These are phyloP conservation scores for Macrotrachela quadricornifera DNA, from an alignment of 1,140 invertebrate species.

Conservation along the genomic window DNA sequence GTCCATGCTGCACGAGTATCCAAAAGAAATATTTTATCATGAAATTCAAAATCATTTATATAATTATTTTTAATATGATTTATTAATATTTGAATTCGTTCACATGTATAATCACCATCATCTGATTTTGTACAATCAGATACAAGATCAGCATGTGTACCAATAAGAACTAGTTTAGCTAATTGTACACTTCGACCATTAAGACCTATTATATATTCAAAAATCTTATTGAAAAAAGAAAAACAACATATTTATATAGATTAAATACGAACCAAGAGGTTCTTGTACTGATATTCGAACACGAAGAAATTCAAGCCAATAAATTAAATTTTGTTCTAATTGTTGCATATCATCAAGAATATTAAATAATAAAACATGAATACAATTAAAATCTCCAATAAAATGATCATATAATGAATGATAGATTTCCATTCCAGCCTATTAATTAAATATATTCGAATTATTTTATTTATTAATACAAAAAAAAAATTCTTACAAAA, in stretches of 20 bases:
- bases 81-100: slow-evolving; percentile 37
- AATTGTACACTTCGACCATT: slow-evolving; percentile 35
- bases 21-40: slow-evolving; percentile 36
- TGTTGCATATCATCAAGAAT: slow-evolving; percentile 46
- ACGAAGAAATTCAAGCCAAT: slow-evolving; percentile 58
- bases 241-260: slow-evolving; percentile 15
- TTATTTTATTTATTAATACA: too few species aligned
- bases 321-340: slow-evolving; percentile 49
- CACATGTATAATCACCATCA: slow-evolving; percentile 37
- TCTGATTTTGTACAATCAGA: slow-evolving; percentile 33
- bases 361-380: slow-evolving; percentile 52
- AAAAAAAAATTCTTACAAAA: slow-evolving; percentile 26
- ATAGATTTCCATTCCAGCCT: slow-evolving; percentile 53
- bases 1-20: slow-evolving; percentile 40
- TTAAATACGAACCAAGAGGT: slow-evolving; percentile 2
- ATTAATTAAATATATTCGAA: too few species aligned
- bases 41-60: slow-evolving; percentile 36
- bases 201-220: slow-evolving; percentile 18
- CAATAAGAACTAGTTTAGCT: slow-evolving; percentile 39
- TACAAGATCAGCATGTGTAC: slow-evolving; percentile 41
- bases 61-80: slow-evolving; percentile 33
- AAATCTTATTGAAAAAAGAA: too few species aligned
- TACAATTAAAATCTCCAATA: slow-evolving; percentile 43
- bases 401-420: slow-evolving; percentile 55
- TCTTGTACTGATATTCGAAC: slow-evolving; percentile 43